Evolutionary conservation across 2,113 vertebrate species (phyloP).

Genomic region (Phodopus roborovskii): DNA sequence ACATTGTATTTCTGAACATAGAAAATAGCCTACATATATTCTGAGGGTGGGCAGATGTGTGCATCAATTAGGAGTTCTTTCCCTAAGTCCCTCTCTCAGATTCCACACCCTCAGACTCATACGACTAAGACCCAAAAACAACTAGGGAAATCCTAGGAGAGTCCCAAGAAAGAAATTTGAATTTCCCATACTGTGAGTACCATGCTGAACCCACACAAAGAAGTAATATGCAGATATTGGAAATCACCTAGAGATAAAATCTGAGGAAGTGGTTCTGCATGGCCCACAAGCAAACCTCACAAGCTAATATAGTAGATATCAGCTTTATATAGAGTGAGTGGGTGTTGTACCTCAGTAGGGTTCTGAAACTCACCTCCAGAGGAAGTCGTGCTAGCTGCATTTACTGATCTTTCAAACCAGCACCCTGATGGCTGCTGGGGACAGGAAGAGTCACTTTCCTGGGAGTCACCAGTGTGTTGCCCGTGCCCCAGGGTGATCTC

Average conservation of each 20-base stretch:
- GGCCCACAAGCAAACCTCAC: neutral
- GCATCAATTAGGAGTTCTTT: neutral
- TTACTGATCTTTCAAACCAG: neutral
- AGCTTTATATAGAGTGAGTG: neutral
- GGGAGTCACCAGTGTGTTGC: neutral
- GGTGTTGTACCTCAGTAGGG: neutral
- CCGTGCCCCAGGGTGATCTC: neutral
- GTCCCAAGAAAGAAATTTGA: neutral
- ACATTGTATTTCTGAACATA: neutral
- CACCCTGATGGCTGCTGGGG: neutral
- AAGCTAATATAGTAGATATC: neutral
- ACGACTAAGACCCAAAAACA: neutral
- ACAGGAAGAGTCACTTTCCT: neutral
- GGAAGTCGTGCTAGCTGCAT: neutral
- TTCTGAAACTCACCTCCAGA: neutral
- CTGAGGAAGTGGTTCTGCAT: too few species aligned
- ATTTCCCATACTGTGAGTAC: neutral
- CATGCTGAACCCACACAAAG: neutral
- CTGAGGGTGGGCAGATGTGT: neutral
- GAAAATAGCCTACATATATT: slow-evolving; percentile 24
- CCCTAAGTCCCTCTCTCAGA: neutral
- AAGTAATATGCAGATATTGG: neutral
- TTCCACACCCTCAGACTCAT: neutral
- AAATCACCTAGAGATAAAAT: neutral
- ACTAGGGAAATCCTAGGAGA: neutral